Percentiles rank a stretch among this genome's conserved stretches.
Evolutionary conservation across 1,140 invertebrate genomes (phyloP).

Genomic region (Laodelphax striatellus): DNA sequence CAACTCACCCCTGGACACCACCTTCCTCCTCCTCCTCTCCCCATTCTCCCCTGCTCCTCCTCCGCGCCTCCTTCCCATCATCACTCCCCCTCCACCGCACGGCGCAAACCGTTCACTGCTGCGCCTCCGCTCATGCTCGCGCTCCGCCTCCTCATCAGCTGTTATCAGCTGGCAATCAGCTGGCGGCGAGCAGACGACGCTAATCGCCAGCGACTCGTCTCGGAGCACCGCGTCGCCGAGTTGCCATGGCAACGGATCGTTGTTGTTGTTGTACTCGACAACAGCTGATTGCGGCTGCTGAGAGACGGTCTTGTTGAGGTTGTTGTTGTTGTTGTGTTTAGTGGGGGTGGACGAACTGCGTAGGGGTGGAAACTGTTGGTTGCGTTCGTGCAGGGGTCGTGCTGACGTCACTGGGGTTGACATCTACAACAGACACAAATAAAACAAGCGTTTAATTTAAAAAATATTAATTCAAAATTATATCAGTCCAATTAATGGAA

Average conservation of each 20-base stretch:
- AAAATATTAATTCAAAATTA: neutral
- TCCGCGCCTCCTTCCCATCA: no score
- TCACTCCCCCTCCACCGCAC: neutral
- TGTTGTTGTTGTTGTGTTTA: conserved; percentile 26
- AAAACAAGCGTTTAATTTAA: no score
- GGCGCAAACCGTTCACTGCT: conserved; percentile 40
- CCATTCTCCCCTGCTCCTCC: no score
- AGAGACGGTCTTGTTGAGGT: conserved; percentile 32
- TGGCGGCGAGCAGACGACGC: no score
- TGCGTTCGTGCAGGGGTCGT: conserved; percentile 34
- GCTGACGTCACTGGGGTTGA: conserved; percentile 18
- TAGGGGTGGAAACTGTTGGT: conserved; percentile 10
- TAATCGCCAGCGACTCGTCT: no score
- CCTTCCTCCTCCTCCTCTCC: no score
- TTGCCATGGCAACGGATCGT: no score
- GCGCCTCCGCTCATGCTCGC: conserved; percentile 37
- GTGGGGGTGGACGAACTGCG: conserved; percentile 3
- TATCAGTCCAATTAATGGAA: no score
- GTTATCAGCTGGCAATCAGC: no score
- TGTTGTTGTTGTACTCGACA: conserved; percentile 17
- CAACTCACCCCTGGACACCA: no score
- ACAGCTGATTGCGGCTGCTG: conserved; percentile 18
- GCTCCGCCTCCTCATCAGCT: conserved; percentile 25
- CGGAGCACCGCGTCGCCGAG: no score
- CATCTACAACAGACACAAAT: neutral